Evolutionary conservation across 2,113 vertebrate species (phyloP), one percentile per base, ranked within the genome.

Genomic region (Tautogolabrus adspersus): DNA sequence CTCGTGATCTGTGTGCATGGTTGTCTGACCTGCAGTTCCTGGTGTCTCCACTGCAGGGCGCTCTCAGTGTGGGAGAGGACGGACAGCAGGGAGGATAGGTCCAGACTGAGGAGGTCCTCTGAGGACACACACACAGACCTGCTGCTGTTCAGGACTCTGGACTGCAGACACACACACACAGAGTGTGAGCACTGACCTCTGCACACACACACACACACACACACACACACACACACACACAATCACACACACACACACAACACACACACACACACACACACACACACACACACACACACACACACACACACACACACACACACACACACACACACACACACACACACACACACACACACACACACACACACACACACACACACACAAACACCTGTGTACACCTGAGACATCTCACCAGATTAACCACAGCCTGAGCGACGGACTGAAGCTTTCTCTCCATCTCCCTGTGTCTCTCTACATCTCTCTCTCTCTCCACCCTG

Each of bases 21-120:
- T 12, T 44, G 46, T 16, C 82, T 66, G 40, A 93, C 93, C 92
- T 94, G 91, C 78, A 92, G 77, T 59, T 94, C 89, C 74, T 93
- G 71, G 0, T 91, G 79, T 73, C 26, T 89, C 84, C 86, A 61
- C 52, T 88, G 92, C 5, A 95, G 81, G 76, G 75, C 75, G 6
- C 86, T 92, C 84, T 95, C 93, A 10, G 90, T 52, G 59, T 90
- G 85, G 30, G 91, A 87, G 34, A 95, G 86, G 19, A 93, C 72
- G 0, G 88, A 85, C 42, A 94, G 88, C 60, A 94, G 55, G 16
- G 86, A 86, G 37, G 90, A 67, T 74, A 93, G 77, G 8, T 91
- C 92, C 52, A 82, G 70, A 18, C 72, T 55, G 6, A 79, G 77
- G 70, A 84, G 76, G n/a, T 26, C 4, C 34, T 83, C 81, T 38